Evolutionary conservation across 2,113 vertebrate species (phyloP).

Genomic region (Python bivittatus): DNA sequence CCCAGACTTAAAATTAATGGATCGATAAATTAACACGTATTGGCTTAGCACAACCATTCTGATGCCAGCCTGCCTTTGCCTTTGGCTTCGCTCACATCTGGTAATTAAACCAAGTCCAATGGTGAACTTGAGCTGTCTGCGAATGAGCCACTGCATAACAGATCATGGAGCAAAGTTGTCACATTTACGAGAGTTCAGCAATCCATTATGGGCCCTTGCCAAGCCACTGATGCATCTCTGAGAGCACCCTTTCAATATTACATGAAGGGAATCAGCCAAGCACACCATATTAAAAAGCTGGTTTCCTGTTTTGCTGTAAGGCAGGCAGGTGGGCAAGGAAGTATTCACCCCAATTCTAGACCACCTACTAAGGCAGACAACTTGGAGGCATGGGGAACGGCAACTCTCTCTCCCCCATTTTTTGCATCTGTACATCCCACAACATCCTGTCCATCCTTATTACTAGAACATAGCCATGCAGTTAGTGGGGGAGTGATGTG

Average conservation of each 20-base stretch:
- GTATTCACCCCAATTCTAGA: background rate
- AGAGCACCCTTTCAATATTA: conserved; percentile 38
- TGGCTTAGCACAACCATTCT: conserved; percentile 24
- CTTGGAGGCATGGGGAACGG: rapidly evolving
- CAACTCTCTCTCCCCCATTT: background rate
- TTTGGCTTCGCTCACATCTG: conserved; percentile 39
- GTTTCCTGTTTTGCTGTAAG: background rate
- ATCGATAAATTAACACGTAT: conserved; percentile 33
- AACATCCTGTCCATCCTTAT: background rate
- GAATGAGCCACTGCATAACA: background rate
- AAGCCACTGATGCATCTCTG: background rate
- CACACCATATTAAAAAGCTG: conserved; percentile 32
- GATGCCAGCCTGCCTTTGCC: conserved; percentile 42
- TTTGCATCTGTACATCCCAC: background rate
- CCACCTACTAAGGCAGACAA: rapidly evolving
- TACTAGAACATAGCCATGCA: no score
- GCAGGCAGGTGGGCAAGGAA: background rate
- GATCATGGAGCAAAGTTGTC: background rate
- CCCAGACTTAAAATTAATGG: conserved; percentile 15
- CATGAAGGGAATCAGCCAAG: conserved; percentile 45
- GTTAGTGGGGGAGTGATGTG: no score
- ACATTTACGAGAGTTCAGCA: conserved; percentile 35
- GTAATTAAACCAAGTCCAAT: conserved; percentile 37
- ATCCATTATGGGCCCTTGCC: conserved; percentile 7
- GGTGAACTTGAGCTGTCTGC: conserved; percentile 33